Evolutionary conservation across 2,797 vertebrate species (phyloP).

Genomic region (Gymnocypris eckloni): DNA sequence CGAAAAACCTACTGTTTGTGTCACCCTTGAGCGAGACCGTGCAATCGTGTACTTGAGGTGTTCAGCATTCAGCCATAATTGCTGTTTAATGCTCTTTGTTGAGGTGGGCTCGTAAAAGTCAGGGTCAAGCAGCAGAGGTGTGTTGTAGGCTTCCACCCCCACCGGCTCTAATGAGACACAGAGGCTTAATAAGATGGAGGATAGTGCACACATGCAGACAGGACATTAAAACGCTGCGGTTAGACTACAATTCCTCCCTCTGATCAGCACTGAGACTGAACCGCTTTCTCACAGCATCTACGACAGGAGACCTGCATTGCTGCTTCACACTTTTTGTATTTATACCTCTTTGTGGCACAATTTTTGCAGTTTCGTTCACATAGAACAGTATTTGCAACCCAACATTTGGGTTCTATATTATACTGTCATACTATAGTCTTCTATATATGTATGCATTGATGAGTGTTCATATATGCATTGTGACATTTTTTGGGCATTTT

Average conservation of each 20-base stretch:
- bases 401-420: not conserved
- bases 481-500: not conserved
- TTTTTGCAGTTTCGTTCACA: not conserved
- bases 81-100: conserved; percentile 50
- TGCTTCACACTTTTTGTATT: not conserved
- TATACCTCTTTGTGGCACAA: not conserved
- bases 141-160: conserved; percentile 34
- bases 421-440: not conserved
- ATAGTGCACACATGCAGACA: conserved; percentile 34
- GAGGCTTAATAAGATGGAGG: conserved; percentile 41
- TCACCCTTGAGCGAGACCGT: conserved; percentile 12
- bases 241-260: not conserved
- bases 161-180: conserved; percentile 51
- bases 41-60: conserved; percentile 36
- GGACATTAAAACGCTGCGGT: conserved; percentile 14
- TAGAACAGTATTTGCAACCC: not conserved
- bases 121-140: conserved; percentile 47
- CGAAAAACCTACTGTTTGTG: conserved; percentile 48
- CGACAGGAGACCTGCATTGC: conserved; percentile 2
- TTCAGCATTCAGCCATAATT: conserved; percentile 44
- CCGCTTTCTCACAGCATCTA: not conserved
- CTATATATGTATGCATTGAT: no score
- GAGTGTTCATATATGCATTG: not conserved
- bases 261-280: not conserved
- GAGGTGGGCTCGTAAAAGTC: conserved; percentile 57